Conservation (phyloP, 2,113 vertebrate genomes). For the Daboia siamensis region DNA sequence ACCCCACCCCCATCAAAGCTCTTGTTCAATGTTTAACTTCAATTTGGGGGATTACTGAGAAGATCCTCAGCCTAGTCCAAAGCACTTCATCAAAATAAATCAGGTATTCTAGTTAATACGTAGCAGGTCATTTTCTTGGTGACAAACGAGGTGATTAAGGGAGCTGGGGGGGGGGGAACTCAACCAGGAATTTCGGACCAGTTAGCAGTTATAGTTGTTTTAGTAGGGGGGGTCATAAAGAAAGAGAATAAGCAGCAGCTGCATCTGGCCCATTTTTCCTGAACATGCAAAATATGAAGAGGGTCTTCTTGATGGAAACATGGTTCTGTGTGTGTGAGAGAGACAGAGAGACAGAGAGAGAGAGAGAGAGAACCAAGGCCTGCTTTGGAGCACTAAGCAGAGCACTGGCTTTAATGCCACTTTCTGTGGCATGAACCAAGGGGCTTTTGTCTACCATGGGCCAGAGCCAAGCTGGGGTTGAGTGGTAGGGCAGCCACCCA, state of each 20-base stretch:
- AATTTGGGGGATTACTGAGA: background rate
- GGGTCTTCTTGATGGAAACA: slow-evolving; percentile 19
- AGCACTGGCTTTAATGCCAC: slow-evolving; percentile 74
- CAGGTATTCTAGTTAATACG: background rate
- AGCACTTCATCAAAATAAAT: background rate
- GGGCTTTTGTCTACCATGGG: slow-evolving; percentile 51
- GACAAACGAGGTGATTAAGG: background rate
- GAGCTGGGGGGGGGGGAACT: background rate
- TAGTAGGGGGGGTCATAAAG: background rate
- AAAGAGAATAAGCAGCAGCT: background rate
- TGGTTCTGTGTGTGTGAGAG: no score
- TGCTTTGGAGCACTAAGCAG: slow-evolving; percentile 65
- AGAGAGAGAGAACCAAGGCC: slow-evolving; percentile 54
- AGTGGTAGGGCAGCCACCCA: background rate
- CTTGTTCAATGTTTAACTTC: background rate
- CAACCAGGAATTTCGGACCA: background rate
- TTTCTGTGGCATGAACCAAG: slow-evolving; percentile 58
- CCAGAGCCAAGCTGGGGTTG: background rate
- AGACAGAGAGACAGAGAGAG: no score
- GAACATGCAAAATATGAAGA: slow-evolving; percentile 16
- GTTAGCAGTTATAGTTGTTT: background rate
- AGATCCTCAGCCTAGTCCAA: background rate
- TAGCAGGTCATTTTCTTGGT: background rate
- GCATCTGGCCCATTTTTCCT: background rate
- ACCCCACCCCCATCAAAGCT: no score